phyloP scores from a whole-genome alignment of 2,797 vertebrate species.

The Eleutherodactylus coqui region DNA sequence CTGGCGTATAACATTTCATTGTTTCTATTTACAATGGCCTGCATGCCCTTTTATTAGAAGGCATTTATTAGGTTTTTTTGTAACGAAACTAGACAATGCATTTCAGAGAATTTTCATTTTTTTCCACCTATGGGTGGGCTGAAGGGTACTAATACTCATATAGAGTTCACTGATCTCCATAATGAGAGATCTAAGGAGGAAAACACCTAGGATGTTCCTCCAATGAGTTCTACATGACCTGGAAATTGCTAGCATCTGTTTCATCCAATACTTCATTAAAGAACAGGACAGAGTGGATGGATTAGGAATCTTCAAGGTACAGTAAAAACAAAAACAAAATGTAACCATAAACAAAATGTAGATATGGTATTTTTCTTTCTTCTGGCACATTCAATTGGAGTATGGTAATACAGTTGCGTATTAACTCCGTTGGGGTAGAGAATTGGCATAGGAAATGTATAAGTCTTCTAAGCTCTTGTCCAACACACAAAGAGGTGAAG shows the following conservation, averaged over 20 bases:
- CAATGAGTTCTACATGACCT: not conserved
- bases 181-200: not conserved
- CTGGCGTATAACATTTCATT: too few relatives aligned
- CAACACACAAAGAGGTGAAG: not conserved
- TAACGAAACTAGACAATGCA: too few relatives aligned
- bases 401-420: not conserved
- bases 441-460: not conserved
- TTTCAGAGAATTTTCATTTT: too few relatives aligned
- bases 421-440: not conserved
- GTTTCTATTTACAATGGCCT: too few relatives aligned
- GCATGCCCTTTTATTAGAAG: too few relatives aligned
- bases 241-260: too few relatives aligned
- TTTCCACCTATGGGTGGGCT: too few relatives aligned
- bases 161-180: not conserved
- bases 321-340: not conserved
- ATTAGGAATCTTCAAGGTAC: not conserved
- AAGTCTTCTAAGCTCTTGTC: not conserved
- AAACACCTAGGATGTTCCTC: not conserved
- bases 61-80: too few relatives aligned
- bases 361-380: not conserved
- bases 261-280: not conserved
- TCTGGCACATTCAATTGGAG: conserved; percentile 15
- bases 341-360: conserved; percentile 6
- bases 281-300: not conserved
- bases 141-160: not conserved